These are phyloP conservation scores for Petrolisthes manimaculis DNA, from an alignment of 2,888 invertebrate species.

Conservation along the genomic window DNA sequence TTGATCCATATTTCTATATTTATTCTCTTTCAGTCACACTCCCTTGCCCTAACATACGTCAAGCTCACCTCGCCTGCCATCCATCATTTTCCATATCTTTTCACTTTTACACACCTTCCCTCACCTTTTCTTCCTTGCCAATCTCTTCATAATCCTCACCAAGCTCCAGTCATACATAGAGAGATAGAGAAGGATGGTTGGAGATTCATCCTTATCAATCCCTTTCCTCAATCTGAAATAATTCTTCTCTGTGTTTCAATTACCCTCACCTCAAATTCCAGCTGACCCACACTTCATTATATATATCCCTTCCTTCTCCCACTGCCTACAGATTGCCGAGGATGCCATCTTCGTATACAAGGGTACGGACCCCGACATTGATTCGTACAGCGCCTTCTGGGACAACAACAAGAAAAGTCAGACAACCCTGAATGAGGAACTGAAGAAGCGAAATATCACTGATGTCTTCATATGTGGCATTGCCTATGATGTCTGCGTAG, in stretches of 20 bases:
- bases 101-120: neutral
- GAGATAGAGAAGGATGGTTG: too few relatives aligned
- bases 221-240: too few relatives aligned
- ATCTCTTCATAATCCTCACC: neutral
- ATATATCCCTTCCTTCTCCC: neutral
- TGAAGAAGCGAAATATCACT: conserved; percentile 84
- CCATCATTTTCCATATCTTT: neutral
- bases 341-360: conserved; percentile 86
- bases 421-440: conserved; percentile 85
- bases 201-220: too few relatives aligned
- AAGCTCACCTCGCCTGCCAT: too few relatives aligned
- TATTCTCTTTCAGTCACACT: neutral
- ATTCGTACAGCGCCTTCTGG: conserved; percentile 98
- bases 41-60: too few relatives aligned
- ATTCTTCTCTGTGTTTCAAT: too few relatives aligned
- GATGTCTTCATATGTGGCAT: conserved; percentile 95
- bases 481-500: conserved; percentile 96
- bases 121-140: neutral
- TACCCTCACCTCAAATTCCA: too few relatives aligned
- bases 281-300: too few relatives aligned
- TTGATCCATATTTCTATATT: neutral
- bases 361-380: conserved; percentile 93
- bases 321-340: conserved; percentile 76
- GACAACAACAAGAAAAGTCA: conserved; percentile 93
- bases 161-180: too few relatives aligned